Evolutionary conservation across 2,797 vertebrate species (phyloP).

Genomic region (Carapus acus): DNA sequence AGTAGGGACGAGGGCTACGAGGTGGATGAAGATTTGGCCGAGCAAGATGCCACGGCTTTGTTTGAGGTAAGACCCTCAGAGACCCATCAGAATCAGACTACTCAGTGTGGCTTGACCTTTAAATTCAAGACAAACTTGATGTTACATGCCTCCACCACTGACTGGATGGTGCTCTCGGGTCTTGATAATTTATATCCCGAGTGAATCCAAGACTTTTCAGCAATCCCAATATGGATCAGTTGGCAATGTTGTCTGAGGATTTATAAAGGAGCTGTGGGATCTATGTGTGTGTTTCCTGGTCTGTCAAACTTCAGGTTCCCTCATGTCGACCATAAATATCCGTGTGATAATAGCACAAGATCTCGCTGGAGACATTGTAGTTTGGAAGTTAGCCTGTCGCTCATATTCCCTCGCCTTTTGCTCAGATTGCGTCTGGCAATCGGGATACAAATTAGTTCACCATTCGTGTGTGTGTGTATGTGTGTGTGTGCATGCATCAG

Average conservation of each 20-base stretch:
- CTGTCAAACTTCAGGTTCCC: no score
- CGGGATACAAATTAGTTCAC: no score
- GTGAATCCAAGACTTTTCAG: constrained; percentile 6
- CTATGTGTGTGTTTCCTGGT: no score
- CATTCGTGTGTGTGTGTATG: no score
- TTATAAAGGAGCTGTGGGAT: no score
- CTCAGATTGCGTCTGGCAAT: no score
- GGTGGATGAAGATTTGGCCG: constrained; percentile 80
- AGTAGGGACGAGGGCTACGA: constrained; percentile 80
- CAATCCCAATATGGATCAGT: constrained; percentile 10
- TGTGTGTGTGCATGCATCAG: constrained; percentile 59
- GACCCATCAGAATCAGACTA: constrained; percentile 9
- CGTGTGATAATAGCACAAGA: no score
- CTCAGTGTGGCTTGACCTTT: constrained; percentile 2
- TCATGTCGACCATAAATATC: no score
- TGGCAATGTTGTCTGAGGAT: no score
- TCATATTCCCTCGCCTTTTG: no score
- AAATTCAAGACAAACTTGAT: constrained; percentile 5
- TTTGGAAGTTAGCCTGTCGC: no score
- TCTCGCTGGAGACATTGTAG: no score
- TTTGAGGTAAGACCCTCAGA: constrained; percentile 78
- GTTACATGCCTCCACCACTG: constrained; percentile 4
- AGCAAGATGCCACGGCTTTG: constrained; percentile 82
- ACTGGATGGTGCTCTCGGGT: constrained; percentile 17
- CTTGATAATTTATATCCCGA: constrained; percentile 9